Percentiles rank a stretch among this genome's conserved stretches.
Conservation (phyloP, 2,113 vertebrate genomes). For the Myrmecobius fasciatus region DNA sequence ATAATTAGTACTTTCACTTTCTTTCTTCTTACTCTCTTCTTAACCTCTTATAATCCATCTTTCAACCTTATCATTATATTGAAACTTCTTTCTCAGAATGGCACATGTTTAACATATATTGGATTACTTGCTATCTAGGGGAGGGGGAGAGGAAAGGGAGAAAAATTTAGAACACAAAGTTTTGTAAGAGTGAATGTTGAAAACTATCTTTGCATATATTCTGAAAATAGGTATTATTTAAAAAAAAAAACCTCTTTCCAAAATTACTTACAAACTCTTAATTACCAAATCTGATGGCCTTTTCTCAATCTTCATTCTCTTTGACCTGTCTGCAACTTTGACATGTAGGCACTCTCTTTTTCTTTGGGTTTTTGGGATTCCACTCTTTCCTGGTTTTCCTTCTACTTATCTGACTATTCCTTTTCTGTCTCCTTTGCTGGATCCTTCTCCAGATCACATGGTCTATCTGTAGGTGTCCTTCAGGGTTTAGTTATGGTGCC, state of each 20-base stretch:
- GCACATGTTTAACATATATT: no score
- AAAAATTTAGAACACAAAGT: no score
- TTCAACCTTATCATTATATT: background rate
- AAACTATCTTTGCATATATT: no score
- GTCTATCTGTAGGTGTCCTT: no score
- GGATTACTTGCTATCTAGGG: no score
- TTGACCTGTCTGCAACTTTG: background rate
- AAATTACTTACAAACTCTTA: background rate
- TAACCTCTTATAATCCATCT: background rate
- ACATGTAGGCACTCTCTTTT: background rate
- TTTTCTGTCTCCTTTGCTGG: background rate
- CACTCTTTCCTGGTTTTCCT: background rate
- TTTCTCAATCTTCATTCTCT: background rate
- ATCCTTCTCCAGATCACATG: background rate
- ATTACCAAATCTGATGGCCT: background rate
- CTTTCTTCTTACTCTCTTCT: background rate
- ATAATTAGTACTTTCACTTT: background rate
- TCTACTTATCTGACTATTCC: background rate
- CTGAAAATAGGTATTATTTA: no score
- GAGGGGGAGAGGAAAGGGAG: no score
- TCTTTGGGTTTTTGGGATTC: background rate
- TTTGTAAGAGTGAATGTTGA: no score
- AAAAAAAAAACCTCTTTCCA: no score
- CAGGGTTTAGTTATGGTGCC: no score
- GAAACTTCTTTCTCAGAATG: background rate